Conservation (phyloP, 2,113 vertebrate species). For the Anguilla rostrata region DNA sequence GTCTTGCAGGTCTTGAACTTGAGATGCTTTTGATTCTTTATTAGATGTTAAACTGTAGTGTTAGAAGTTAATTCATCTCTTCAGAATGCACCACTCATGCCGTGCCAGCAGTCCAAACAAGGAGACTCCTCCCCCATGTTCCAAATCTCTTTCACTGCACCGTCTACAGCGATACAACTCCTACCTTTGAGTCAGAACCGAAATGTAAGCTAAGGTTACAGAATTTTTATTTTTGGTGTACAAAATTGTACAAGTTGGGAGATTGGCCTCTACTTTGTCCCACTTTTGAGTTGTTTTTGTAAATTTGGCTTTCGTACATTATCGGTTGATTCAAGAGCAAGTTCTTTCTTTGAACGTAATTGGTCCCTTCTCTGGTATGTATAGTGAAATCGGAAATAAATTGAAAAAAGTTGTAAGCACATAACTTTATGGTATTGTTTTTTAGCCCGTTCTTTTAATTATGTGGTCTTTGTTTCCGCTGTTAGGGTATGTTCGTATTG, state of each 20-base stretch:
- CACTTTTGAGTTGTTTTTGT: not conserved
- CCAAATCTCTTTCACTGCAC: not conserved
- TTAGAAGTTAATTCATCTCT: not conserved
- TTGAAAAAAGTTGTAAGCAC: slow-evolving; percentile 13
- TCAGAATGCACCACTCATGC: not conserved
- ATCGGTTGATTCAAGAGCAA: not conserved
- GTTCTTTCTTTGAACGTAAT: not conserved
- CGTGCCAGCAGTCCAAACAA: not conserved
- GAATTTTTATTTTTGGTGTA: not conserved
- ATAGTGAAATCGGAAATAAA: slow-evolving; percentile 11
- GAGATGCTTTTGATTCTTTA: slow-evolving; percentile 15
- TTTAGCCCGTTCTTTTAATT: slow-evolving; percentile 13
- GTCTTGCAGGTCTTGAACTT: slow-evolving; percentile 30
- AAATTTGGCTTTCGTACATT: not conserved
- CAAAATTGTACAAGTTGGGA: not conserved
- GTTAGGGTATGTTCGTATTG: not conserved
- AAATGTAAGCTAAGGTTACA: not conserved
- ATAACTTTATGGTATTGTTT: slow-evolving; percentile 16
- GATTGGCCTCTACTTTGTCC: not conserved
- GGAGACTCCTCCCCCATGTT: not conserved
- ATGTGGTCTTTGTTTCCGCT: slow-evolving; percentile 28
- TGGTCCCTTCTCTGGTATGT: not conserved
- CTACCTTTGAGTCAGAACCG: not conserved
- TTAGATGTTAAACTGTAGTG: not conserved
- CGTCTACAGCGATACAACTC: not conserved